A percentile compares a stretch with the other conserved stretches of the same genome.
These are phyloP conservation scores for Naja naja DNA, from an alignment of 2,113 vertebrate genomes.

Conservation along the genomic window DNA sequence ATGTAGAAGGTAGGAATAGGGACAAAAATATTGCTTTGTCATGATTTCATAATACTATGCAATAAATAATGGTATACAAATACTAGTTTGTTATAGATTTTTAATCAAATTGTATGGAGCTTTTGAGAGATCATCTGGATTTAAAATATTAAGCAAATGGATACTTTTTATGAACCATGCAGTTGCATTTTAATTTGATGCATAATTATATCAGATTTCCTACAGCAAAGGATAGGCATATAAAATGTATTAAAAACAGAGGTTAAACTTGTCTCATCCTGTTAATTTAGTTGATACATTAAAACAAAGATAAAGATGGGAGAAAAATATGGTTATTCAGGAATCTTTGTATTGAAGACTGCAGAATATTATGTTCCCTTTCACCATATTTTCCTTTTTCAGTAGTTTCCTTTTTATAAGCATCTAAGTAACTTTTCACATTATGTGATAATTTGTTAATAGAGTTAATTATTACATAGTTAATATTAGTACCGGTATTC, in stretches of 20 bases:
- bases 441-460: background rate
- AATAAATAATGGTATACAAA: background rate
- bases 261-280: background rate
- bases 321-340: background rate
- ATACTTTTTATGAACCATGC: background rate
- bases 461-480: background rate
- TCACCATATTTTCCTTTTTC: background rate
- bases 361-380: background rate
- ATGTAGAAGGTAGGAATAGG: background rate
- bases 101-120: background rate
- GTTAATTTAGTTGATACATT: constrained; percentile 2
- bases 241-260: background rate
- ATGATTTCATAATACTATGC: background rate
- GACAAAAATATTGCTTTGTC: background rate
- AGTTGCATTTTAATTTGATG: background rate
- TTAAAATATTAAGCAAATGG: background rate
- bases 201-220: constrained; percentile 2
- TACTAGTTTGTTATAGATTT: background rate
- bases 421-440: background rate
- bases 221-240: constrained; percentile 12
- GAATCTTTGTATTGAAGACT: background rate
- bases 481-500: background rate
- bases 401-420: background rate
- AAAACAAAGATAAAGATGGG: background rate
- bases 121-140: background rate